A percentile compares a stretch with the other conserved stretches of the same genome.
Evolutionary conservation across 2,888 invertebrate genomes (phyloP).

Genomic region (Apotomis betuletana): DNA sequence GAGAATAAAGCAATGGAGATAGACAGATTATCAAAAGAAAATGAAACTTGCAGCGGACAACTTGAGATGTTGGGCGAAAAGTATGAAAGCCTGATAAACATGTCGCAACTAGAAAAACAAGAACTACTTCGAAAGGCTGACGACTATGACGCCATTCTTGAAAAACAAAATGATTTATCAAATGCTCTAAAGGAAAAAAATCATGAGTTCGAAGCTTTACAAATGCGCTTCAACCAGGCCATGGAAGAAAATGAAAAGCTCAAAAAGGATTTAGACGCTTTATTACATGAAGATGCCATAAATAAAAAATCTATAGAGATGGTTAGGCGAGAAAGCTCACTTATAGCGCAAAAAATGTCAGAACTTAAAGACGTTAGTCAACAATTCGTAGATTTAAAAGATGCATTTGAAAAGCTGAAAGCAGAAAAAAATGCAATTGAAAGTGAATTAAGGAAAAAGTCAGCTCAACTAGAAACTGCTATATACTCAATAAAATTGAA

Average conservation of each 20-base stretch:
- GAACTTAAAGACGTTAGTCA: constrained; percentile 54
- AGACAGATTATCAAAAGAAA: constrained; percentile 57
- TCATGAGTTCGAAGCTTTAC: constrained; percentile 52
- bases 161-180: constrained; percentile 51
- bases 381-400: constrained; percentile 53
- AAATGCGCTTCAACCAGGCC: constrained; percentile 48
- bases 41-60: constrained; percentile 53
- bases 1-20: constrained; percentile 65
- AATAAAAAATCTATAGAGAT: constrained; percentile 58
- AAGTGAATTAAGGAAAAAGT: constrained; percentile 55
- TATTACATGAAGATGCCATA: constrained; percentile 59
- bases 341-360: constrained; percentile 56
- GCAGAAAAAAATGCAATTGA: constrained; percentile 58
- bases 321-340: constrained; percentile 59
- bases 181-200: constrained; percentile 50
- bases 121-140: constrained; percentile 63
- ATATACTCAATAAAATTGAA: constrained; percentile 52
- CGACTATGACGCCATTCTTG: constrained; percentile 53
- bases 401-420: constrained; percentile 53
- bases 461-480: constrained; percentile 54
- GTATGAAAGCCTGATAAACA: constrained; percentile 53
- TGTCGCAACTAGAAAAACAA: constrained; percentile 65
- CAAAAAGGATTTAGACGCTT: constrained; percentile 34
- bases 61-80: constrained; percentile 55
- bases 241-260: constrained; percentile 55